These are phyloP conservation scores for Sminthurides aquaticus DNA, from an alignment of 2,888 invertebrate species.

Conservation along the genomic window DNA sequence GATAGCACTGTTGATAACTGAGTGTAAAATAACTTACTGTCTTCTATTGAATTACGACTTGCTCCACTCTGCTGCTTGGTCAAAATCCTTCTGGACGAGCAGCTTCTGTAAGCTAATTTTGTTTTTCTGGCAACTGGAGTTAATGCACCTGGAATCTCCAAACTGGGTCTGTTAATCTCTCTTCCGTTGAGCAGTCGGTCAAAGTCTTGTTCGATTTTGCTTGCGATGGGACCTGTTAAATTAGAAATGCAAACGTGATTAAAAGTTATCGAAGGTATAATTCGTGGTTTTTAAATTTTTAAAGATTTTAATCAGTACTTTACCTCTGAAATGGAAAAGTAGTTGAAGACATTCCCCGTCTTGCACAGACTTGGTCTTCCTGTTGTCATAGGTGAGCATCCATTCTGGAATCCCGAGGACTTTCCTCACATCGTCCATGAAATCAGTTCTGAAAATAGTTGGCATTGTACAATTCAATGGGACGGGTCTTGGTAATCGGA, in stretches of 20 bases:
- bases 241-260: too few species aligned
- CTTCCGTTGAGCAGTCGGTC: constrained; percentile 66
- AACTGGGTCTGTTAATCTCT: constrained; percentile 63
- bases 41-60: not conserved
- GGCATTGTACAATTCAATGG: not conserved
- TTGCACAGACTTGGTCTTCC: constrained; percentile 69
- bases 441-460: constrained; percentile 59
- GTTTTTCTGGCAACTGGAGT: constrained; percentile 60
- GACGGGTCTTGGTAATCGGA: too few species aligned
- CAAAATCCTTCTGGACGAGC: constrained; percentile 55
- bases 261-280: too few species aligned
- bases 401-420: constrained; percentile 82
- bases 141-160: constrained; percentile 69
- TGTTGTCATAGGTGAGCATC: constrained; percentile 77
- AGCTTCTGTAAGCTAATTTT: constrained; percentile 65
- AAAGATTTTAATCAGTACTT: not conserved
- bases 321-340: constrained; percentile 73
- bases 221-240: constrained; percentile 62
- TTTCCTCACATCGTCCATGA: constrained; percentile 69
- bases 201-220: constrained; percentile 70
- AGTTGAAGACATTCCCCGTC: constrained; percentile 74
- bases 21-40: too few species aligned
- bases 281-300: not conserved
- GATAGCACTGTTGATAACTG: too few species aligned
- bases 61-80: constrained; percentile 19